phyloP scores from a whole-genome alignment of 2,888 invertebrate genomes.

The Leptarthrus brevirostris region DNA sequence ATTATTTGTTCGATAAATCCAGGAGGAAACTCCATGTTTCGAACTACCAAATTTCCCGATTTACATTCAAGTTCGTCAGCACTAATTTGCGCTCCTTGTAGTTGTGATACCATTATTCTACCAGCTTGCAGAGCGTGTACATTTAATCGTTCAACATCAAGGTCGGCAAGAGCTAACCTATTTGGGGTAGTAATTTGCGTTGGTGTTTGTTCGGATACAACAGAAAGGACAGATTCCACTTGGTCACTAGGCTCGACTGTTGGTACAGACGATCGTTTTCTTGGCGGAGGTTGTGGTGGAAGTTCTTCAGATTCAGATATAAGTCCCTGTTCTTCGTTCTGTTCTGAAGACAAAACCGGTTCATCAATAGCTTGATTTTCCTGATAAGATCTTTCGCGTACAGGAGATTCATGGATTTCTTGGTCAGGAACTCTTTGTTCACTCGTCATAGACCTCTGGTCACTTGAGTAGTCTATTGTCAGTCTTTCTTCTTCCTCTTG shows the following conservation, averaged over 20 bases:
- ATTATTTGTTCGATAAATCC: slow-evolving; percentile 77
- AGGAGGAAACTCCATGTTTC: slow-evolving; percentile 76
- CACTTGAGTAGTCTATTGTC: slow-evolving; percentile 42
- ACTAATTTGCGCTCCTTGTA: slow-evolving; percentile 79
- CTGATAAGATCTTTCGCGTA: not conserved
- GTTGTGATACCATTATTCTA: slow-evolving; percentile 83
- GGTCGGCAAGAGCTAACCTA: slow-evolving; percentile 76
- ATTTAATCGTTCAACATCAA: slow-evolving; percentile 82
- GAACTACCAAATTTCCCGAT: slow-evolving; percentile 75
- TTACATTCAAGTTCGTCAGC: slow-evolving; percentile 79
- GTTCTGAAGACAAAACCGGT: slow-evolving; percentile 11
- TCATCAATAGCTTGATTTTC: not conserved
- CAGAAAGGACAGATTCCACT: slow-evolving; percentile 33
- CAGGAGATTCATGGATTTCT: slow-evolving; percentile 1
- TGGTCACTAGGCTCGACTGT: slow-evolving; percentile 26
- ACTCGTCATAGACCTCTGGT: slow-evolving; percentile 12
- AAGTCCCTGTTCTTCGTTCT: slow-evolving; percentile 52
- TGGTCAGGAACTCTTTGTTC: not conserved
- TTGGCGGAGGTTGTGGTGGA: slow-evolving; percentile 61
- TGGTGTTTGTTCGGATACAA: slow-evolving; percentile 38
- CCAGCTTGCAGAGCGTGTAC: slow-evolving; percentile 83
- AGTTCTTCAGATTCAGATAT: slow-evolving; percentile 54
- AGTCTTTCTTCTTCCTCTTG: slow-evolving; percentile 57
- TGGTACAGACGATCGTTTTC: slow-evolving; percentile 59
- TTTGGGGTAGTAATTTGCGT: slow-evolving; percentile 46